Conservation (phyloP, 1,140 invertebrate species). For the Alviniconcha marisindica region DNA sequence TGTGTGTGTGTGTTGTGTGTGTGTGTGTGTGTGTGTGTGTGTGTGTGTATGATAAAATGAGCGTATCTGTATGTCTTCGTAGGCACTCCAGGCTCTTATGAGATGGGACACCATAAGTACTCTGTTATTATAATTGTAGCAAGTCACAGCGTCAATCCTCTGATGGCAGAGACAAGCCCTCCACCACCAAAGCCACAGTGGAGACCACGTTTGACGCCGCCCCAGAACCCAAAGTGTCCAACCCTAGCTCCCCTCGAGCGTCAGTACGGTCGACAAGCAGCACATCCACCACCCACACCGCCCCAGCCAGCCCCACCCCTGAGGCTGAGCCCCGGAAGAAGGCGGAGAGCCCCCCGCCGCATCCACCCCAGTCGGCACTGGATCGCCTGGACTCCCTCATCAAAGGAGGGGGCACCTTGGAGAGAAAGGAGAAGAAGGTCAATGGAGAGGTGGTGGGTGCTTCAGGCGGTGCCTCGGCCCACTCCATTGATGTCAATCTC, state of each 20-base stretch:
- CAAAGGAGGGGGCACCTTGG: constrained; percentile 68
- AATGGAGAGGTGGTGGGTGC: constrained; percentile 29
- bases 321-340: constrained; percentile 21
- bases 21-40: too few relatives aligned
- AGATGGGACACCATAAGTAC: too few relatives aligned
- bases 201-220: constrained; percentile 44
- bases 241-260: neutral
- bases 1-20: too few relatives aligned
- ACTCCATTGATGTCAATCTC: constrained; percentile 52
- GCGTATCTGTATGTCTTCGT: too few relatives aligned
- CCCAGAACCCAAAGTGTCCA: constrained; percentile 37
- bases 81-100: too few relatives aligned
- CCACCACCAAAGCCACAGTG: constrained; percentile 39
- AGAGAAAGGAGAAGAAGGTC: constrained; percentile 40
- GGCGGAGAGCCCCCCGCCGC: constrained; percentile 39
- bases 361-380: constrained; percentile 70
- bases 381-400: constrained; percentile 81
- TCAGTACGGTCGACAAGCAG: constrained; percentile 41
- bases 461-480: constrained; percentile 21
- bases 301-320: constrained; percentile 45
- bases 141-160: too few relatives aligned
- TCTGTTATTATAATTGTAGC: too few relatives aligned
- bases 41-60: too few relatives aligned
- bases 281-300: constrained; percentile 43
- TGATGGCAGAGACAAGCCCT: neutral